Percentiles rank a stretch among this genome's conserved stretches.
Conservation (phyloP, 1,140 invertebrate species). For the Batillaria attramentaria region DNA sequence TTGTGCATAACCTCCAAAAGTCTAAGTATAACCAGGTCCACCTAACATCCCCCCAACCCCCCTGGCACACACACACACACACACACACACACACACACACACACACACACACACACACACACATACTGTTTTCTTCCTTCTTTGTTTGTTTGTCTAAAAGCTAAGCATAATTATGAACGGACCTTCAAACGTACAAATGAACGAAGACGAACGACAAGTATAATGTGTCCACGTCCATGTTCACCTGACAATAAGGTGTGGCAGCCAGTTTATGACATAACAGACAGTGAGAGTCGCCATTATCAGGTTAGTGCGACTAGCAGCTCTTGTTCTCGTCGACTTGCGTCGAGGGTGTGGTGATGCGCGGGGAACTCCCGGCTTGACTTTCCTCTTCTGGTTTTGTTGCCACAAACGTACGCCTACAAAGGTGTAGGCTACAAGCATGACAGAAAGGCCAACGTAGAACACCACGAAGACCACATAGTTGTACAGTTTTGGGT, state of each 20-base stretch:
- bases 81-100: no score
- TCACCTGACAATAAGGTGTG: slow-evolving; percentile 32
- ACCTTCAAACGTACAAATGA: no score
- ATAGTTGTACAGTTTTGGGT: neutral
- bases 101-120: no score
- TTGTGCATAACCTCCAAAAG: no score
- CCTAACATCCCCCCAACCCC: no score
- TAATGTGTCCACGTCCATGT: no score
- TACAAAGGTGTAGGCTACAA: neutral
- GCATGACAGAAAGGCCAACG: neutral
- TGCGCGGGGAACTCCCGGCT: neutral
- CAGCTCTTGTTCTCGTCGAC: neutral
- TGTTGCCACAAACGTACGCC: neutral
- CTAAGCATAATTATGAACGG: no score
- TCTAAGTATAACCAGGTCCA: no score
- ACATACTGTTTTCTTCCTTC: no score
- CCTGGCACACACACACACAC: no score
- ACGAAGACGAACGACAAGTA: no score
- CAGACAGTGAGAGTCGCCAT: slow-evolving; percentile 37
- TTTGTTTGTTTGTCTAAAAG: no score
- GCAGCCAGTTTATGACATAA: slow-evolving; percentile 39
- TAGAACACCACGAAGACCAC: neutral
- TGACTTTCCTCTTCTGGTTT: neutral
- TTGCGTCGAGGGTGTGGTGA: neutral
- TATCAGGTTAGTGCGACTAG: slow-evolving; percentile 37